These are phyloP conservation scores for Mormyrops attenuatus DNA, from an alignment of 2,797 vertebrate species.

Conservation along the genomic window DNA sequence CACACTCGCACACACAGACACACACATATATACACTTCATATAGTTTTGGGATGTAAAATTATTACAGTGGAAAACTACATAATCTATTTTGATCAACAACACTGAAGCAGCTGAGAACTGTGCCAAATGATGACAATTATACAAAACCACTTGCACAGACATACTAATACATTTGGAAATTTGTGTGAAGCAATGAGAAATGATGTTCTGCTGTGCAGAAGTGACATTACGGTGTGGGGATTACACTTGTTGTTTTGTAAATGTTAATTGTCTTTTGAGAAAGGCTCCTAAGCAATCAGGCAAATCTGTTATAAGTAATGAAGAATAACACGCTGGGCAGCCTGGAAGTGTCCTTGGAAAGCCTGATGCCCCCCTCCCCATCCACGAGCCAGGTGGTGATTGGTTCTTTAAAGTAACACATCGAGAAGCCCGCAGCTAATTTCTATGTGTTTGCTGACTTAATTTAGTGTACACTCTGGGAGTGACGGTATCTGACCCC, in stretches of 20 bases:
- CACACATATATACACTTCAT: background rate
- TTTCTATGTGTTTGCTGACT: slow-evolving; percentile 31
- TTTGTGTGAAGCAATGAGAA: slow-evolving; percentile 50
- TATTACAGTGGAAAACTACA: background rate
- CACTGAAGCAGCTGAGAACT: background rate
- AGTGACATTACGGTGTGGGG: background rate
- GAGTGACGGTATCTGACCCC: background rate
- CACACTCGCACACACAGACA: background rate
- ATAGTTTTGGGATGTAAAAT: background rate
- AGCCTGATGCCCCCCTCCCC: slow-evolving; percentile 45
- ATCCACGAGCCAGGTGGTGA: slow-evolving; percentile 30
- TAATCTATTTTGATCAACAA: background rate
- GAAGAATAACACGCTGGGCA: slow-evolving; percentile 56
- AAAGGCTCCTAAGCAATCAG: background rate
- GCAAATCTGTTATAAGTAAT: slow-evolving; percentile 61
- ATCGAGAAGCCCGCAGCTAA: slow-evolving; percentile 13
- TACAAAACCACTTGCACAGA: background rate
- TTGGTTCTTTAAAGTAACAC: slow-evolving; percentile 35
- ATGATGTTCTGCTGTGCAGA: slow-evolving; percentile 59
- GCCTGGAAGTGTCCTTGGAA: slow-evolving; percentile 48
- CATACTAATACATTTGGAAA: background rate
- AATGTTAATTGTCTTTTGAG: background rate
- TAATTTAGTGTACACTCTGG: slow-evolving; percentile 27
- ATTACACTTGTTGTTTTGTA: background rate
- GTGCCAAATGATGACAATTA: background rate